A percentile compares a stretch with the other conserved stretches of the same genome.
Conservation (phyloP, 2,113 vertebrate genomes). For the Cathartes aura region DNA sequence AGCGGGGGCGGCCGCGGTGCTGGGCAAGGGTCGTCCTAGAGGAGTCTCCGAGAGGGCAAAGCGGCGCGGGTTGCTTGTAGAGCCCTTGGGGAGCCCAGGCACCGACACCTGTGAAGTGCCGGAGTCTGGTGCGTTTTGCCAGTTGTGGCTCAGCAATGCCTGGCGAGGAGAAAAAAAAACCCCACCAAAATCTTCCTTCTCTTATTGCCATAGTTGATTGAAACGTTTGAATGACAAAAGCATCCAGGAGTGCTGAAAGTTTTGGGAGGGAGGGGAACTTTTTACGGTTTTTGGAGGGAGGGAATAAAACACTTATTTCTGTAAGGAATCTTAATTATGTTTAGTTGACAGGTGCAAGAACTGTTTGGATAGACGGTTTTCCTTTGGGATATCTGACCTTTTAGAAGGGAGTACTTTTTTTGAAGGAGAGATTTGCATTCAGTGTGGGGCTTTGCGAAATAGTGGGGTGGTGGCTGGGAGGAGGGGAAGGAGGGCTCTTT, state of each 20-base stretch:
- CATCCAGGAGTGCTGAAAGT: neutral
- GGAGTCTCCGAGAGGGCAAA: neutral
- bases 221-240: neutral
- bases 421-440: neutral
- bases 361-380: neutral
- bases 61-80: neutral
- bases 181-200: neutral
- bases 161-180: fast-evolving
- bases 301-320: neutral
- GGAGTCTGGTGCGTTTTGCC: neutral
- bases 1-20: neutral
- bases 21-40: neutral
- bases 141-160: neutral
- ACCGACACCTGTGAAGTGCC: neutral
- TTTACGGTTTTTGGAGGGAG: neutral
- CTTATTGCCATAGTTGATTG: neutral
- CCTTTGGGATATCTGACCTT: neutral
- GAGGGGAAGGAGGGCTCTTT: neutral
- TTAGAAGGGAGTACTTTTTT: neutral
- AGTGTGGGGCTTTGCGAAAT: neutral
- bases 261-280: neutral
- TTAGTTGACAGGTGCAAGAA: slow-evolving; percentile 46
- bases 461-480: neutral
- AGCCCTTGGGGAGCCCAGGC: neutral
- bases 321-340: neutral